A percentile compares a stretch with the other conserved stretches of the same genome.
Conservation (phyloP, 1,140 invertebrate species). For the Eumaeus atala region DNA sequence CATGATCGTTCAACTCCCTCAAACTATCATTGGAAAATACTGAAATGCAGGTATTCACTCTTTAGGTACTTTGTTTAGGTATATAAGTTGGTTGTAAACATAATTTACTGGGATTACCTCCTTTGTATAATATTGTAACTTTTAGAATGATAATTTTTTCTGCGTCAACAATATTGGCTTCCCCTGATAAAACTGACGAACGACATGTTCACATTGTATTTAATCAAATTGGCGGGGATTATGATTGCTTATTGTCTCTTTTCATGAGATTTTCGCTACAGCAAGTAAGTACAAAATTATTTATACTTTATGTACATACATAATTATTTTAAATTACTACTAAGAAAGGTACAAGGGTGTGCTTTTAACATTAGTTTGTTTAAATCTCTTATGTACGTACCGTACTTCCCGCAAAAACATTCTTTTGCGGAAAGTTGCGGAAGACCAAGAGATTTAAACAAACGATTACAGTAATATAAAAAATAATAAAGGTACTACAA, state of each 20-base stretch:
- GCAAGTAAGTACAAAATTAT: slow-evolving; percentile 38
- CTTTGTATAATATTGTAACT: slow-evolving; percentile 14
- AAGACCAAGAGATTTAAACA: too few relatives aligned
- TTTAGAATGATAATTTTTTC: slow-evolving; percentile 70
- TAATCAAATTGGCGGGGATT: slow-evolving; percentile 50
- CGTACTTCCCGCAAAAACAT: too few relatives aligned
- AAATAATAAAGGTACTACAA: too few relatives aligned
- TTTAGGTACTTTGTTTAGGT: not conserved
- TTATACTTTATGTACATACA: too few relatives aligned
- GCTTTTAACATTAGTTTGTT: too few relatives aligned
- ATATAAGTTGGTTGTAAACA: not conserved
- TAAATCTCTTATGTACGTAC: too few relatives aligned
- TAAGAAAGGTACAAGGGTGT: too few relatives aligned
- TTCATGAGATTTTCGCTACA: slow-evolving; percentile 53
- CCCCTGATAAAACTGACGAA: slow-evolving; percentile 51
- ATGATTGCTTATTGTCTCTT: slow-evolving; percentile 49
- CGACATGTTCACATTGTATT: slow-evolving; percentile 60
- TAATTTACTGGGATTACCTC: not conserved
- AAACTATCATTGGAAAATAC: slow-evolving; percentile 66
- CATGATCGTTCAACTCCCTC: slow-evolving; percentile 61
- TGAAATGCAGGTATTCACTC: slow-evolving; percentile 62
- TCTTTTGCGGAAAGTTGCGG: too few relatives aligned
- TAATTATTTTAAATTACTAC: too few relatives aligned
- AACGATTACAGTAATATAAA: too few relatives aligned
- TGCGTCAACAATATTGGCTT: slow-evolving; percentile 53